Conservation (phyloP, 2,797 vertebrate genomes). For the Manis javanica region DNA sequence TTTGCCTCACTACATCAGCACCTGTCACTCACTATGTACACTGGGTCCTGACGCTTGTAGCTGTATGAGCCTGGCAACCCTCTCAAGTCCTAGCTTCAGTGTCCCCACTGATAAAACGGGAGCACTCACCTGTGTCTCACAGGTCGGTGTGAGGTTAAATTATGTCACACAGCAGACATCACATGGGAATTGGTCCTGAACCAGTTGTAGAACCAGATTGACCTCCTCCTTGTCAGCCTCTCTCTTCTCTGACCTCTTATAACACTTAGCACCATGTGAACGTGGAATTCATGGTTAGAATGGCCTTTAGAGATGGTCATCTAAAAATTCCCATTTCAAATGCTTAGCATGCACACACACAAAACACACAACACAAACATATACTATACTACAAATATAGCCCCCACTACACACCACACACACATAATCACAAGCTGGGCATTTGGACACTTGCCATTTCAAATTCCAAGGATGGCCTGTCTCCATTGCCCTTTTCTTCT, state of each 20-base stretch:
- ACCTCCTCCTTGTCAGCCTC: neutral
- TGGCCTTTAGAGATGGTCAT: neutral
- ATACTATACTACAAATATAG: neutral
- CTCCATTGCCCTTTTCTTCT: neutral
- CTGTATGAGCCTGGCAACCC: neutral
- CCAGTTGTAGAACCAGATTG: neutral
- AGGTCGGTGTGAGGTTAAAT: neutral
- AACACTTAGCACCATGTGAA: neutral
- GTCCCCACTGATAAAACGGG: neutral
- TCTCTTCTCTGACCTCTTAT: neutral
- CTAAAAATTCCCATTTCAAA: constrained; percentile 21
- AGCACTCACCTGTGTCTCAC: neutral
- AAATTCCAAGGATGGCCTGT: constrained; percentile 50
- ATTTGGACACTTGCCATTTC: neutral
- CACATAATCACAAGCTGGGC: neutral
- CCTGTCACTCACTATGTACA: neutral
- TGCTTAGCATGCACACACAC: neutral
- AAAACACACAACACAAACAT: neutral
- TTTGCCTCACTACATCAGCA: neutral
- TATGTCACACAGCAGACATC: neutral
- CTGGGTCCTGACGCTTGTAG: neutral
- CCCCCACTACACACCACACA: neutral
- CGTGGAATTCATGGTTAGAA: neutral
- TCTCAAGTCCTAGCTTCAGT: neutral
- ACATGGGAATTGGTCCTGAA: neutral